These are phyloP conservation scores for Bergia puertoricense DNA, from an alignment of 92 coral and sea anemone genomes.

Conservation along the genomic window DNA sequence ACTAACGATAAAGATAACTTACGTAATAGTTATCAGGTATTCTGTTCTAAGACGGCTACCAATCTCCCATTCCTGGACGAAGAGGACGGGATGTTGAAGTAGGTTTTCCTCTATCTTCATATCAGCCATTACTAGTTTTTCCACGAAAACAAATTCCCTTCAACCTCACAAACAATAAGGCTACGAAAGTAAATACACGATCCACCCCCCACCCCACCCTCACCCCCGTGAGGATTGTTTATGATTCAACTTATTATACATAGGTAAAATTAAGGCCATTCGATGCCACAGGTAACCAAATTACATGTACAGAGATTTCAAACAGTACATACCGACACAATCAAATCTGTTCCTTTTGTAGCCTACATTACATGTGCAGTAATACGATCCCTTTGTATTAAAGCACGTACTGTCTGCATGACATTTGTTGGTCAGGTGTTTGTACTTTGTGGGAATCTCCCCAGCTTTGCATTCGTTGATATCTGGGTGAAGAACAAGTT, in stretches of 20 bases:
- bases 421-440: conserved; percentile 1
- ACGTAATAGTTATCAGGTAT: background rate
- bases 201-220: too few relatives aligned
- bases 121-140: too few relatives aligned
- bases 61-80: background rate
- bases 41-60: too few relatives aligned
- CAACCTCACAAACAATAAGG: background rate
- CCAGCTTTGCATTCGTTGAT: background rate
- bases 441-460: background rate
- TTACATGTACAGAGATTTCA: too few relatives aligned
- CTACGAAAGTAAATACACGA: background rate
- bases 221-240: too few relatives aligned
- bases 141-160: background rate
- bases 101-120: background rate
- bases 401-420: conserved; percentile 29
- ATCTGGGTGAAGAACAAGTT: background rate
- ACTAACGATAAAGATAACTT: background rate
- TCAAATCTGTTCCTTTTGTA: conserved; percentile 42
- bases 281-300: background rate
- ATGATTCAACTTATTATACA: background rate
- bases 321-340: conserved; percentile 30
- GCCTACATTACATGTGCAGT: conserved; percentile 38
- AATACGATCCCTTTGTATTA: conserved; percentile 43
- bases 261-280: background rate
- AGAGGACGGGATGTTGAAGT: background rate